These are phyloP conservation scores for Diuraphis noxia DNA, from an alignment of 1,140 invertebrate genomes.

Conservation along the genomic window DNA sequence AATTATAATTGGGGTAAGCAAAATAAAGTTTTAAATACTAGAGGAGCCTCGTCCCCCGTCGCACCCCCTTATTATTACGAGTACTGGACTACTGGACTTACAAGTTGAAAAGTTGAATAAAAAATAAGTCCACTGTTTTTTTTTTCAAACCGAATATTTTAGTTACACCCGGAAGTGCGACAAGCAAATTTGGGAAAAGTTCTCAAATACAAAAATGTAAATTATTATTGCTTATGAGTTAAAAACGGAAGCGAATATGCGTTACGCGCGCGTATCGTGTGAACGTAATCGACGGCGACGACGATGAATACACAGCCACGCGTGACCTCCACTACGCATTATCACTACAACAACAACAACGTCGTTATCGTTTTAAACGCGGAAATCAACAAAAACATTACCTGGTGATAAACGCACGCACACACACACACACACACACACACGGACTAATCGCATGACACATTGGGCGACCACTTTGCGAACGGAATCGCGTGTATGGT, in stretches of 20 bases:
- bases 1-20: no score
- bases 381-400: conserved; percentile 8
- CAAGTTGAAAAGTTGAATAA: no score
- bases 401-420: not conserved
- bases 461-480: not conserved
- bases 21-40: no score
- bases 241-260: not conserved
- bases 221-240: no score
- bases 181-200: not conserved
- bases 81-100: no score
- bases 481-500: not conserved
- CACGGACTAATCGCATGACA: not conserved
- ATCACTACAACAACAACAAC: not conserved
- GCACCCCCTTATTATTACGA: no score
- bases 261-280: not conserved
- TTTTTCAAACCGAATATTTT: not conserved
- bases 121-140: not conserved
- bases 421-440: not conserved
- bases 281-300: not conserved
- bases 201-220: no score
- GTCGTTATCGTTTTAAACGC: not conserved
- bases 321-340: not conserved
- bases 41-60: no score
- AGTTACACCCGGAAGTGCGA: not conserved
- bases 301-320: not conserved